These are phyloP conservation scores for Borostomias antarcticus DNA, from an alignment of 2,797 vertebrate genomes.

Conservation along the genomic window DNA sequence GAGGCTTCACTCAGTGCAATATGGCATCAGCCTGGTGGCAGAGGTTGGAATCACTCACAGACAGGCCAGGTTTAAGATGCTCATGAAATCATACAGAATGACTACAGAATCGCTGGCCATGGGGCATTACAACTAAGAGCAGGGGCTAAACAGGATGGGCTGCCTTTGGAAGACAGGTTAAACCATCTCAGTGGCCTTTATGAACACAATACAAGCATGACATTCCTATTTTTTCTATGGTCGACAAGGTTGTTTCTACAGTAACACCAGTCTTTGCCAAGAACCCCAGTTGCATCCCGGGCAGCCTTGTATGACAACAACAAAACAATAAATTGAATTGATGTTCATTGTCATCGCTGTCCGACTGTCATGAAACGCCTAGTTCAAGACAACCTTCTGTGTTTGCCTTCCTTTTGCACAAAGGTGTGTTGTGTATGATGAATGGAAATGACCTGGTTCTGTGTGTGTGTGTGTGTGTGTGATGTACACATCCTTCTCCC, in stretches of 20 bases:
- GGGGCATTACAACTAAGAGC: conserved; percentile 55
- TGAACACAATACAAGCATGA: conserved; percentile 47
- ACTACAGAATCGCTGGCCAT: conserved; percentile 33
- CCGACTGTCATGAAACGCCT: conserved; percentile 81
- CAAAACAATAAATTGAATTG: conserved; percentile 23
- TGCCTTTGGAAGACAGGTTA: too few relatives aligned
- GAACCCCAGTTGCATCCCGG: conserved; percentile 44
- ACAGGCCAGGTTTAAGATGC: neutral
- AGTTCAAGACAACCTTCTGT: conserved; percentile 80
- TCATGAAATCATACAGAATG: conserved; percentile 6
- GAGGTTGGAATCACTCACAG: conserved; percentile 6
- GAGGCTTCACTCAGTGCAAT: conserved; percentile 71
- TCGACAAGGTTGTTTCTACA: conserved; percentile 42
- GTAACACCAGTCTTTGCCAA: conserved; percentile 49
- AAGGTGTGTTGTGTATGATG: conserved; percentile 81
- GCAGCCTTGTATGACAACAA: conserved; percentile 10
- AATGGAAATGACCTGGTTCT: conserved; percentile 59
- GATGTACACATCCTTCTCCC: conserved; percentile 72
- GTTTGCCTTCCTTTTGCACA: conserved; percentile 91
- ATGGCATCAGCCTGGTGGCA: conserved; percentile 55
- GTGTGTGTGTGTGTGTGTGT: conserved; percentile 60
- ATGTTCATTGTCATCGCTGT: conserved; percentile 48
- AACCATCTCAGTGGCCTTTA: conserved; percentile 77
- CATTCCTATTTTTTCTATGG: conserved; percentile 47
- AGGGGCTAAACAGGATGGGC: conserved; percentile 34